A percentile compares a stretch with the other conserved stretches of the same genome.
Evolutionary conservation across 2,888 invertebrate species (phyloP).

Genomic region (Apamea monoglypha): DNA sequence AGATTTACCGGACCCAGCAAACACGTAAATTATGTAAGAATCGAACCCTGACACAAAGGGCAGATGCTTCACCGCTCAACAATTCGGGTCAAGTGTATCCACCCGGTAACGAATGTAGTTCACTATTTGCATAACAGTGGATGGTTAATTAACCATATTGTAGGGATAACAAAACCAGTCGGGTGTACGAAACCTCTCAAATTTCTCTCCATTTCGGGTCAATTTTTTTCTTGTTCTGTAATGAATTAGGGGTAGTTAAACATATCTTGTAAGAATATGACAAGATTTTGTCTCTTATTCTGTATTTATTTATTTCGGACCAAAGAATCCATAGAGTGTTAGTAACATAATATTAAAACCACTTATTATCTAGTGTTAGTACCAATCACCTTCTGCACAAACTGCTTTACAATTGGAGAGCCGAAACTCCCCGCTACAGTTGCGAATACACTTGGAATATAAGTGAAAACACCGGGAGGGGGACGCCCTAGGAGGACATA

Average conservation of each 20-base stretch:
- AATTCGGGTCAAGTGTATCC: slow-evolving; percentile 48
- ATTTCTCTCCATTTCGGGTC: slow-evolving; percentile 9
- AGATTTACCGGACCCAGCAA: slow-evolving; percentile 12
- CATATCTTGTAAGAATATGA: not conserved
- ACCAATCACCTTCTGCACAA: no score
- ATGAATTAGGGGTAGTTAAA: slow-evolving; percentile 14
- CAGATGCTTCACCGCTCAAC: slow-evolving; percentile 17
- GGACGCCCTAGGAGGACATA: no score
- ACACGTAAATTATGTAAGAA: slow-evolving; percentile 40
- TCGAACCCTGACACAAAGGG: slow-evolving; percentile 39
- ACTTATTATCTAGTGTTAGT: no score
- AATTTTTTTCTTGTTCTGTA: slow-evolving; percentile 10
- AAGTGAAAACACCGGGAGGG: no score
- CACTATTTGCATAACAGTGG: no score
- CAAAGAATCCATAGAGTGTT: no score
- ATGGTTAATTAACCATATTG: not conserved
- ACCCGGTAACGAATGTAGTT: not conserved
- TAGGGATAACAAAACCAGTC: slow-evolving; percentile 30
- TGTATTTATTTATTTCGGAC: no score
- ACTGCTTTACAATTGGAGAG: no score
- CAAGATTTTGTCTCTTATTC: not conserved
- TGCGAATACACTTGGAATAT: no score
- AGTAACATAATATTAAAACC: no score
- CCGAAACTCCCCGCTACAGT: no score
- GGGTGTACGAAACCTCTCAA: slow-evolving; percentile 28